Percentiles rank a stretch among this genome's conserved stretches.
Conservation (phyloP, 2,113 vertebrate species). For the Puffinus mauretanicus region DNA sequence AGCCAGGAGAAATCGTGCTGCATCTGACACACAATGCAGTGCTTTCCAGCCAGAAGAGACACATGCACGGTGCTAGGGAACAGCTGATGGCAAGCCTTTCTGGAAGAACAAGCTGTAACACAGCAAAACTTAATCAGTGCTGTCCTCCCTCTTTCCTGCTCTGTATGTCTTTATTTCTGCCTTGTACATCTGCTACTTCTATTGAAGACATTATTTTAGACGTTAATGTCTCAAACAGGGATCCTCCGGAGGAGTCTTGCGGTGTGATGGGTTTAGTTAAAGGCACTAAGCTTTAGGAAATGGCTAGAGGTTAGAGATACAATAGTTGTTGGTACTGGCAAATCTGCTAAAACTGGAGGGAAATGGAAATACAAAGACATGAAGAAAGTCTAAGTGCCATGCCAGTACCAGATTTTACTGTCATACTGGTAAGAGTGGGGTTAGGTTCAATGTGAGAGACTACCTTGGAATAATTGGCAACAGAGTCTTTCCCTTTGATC, state of each 20-base stretch:
- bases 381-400: background rate
- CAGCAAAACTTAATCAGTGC: constrained; percentile 52
- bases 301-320: background rate
- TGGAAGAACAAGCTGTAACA: constrained; percentile 61
- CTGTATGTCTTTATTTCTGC: constrained; percentile 53
- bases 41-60: constrained; percentile 18
- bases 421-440: background rate
- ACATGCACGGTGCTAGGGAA: constrained; percentile 21
- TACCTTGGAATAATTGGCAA: background rate
- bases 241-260: background rate
- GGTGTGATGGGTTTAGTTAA: background rate
- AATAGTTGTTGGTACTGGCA: background rate
- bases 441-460: background rate
- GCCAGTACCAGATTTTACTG: background rate
- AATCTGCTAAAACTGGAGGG: background rate
- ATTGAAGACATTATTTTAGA: constrained; percentile 17
- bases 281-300: background rate
- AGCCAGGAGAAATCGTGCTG: background rate
- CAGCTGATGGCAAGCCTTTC: constrained; percentile 49
- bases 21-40: constrained; percentile 10
- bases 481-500: background rate
- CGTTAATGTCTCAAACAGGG: background rate
- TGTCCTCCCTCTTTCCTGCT: constrained; percentile 48
- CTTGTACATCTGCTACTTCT: constrained; percentile 37
- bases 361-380: background rate